Base-by-base conservation (phyloP, 1,140 invertebrate genomes). In the Vanessa atalanta region DNA sequence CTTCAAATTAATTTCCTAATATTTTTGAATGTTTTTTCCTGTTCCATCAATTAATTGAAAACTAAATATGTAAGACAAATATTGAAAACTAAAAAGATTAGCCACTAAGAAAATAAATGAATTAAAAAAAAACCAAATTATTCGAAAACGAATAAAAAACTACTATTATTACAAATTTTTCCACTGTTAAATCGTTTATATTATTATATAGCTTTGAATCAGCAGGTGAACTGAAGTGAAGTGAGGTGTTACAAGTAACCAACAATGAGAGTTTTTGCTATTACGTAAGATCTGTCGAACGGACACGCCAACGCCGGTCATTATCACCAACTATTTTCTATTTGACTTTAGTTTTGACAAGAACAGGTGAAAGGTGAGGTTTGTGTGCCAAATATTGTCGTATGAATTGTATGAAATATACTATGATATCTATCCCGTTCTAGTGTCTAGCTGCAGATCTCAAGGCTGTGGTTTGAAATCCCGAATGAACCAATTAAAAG, bases 281-380 rank as follows among this genome's bases (percentile, higher is more conserved):
- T 82, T 80, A 71, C 75, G 78, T 81, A 83, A 86, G 79, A 76
- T 73, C 66, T 65, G 70, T 78, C 60, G 50, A 50, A 75, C 66
- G 67, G 73, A 72, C 72, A 82, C 55, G 78, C 73, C 65, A 77
- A 76, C 76, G 76, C 70, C 76, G 80, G 82, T 87, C 83, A 85
- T 84, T 87, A 83, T 83, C 80, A 82, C 81, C 75, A 61, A 70
- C 72, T 53, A 73, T 75, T 75, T 75, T 75, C 73, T 75, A 75
- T 75, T 75, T 75, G 68, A 70, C 61, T 70, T 66, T 63, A 75
- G 67, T 75, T 75, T 75, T 70, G 73, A 75, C 73, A 75, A 75
- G 67, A 60, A 23, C 66, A 64, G 73, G 73, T 75, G 73, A 75
- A 75, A 75, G 73, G 73, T 75, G 73, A 73, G 47, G 47, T 47